Percentiles rank a stretch among this genome's conserved stretches.
phyloP scores from a whole-genome alignment of 1,140 invertebrate genomes.

The Lordiphosa clarofinis region DNA sequence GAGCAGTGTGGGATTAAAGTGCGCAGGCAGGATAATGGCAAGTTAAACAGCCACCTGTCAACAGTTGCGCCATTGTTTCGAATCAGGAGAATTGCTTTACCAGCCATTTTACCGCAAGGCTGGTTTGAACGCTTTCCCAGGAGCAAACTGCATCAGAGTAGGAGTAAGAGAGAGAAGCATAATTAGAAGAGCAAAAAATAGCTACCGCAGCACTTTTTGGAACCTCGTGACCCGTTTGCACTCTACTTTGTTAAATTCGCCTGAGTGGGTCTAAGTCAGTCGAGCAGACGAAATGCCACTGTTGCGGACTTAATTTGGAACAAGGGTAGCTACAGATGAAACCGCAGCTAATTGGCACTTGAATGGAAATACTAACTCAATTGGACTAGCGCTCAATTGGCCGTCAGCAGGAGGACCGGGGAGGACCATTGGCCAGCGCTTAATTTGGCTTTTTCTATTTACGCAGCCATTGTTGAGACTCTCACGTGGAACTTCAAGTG shows the following conservation, averaged over 20 bases:
- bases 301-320: constrained; percentile 22
- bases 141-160: constrained; percentile 1
- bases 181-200: not conserved
- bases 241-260: constrained; percentile 1
- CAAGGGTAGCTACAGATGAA: constrained; percentile 28
- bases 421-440: constrained; percentile 18
- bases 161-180: not conserved
- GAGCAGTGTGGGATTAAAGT: not conserved
- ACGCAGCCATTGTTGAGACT: constrained; percentile 28
- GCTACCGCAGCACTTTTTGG: not conserved
- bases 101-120: not conserved
- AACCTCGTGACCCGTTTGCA: constrained; percentile 1
- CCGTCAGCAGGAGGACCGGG: constrained; percentile 7
- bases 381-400: constrained; percentile 30
- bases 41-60: not conserved
- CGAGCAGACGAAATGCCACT: not conserved
- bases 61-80: not conserved
- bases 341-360: constrained; percentile 65
- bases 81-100: not conserved
- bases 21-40: too few species aligned
- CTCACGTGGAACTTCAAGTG: constrained; percentile 6
- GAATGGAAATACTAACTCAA: constrained; percentile 50
- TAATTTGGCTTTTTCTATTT: constrained; percentile 43
- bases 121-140: not conserved
- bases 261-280: not conserved